Conservation (phyloP, 2,797 vertebrate species). For the Botia kubotai region DNA sequence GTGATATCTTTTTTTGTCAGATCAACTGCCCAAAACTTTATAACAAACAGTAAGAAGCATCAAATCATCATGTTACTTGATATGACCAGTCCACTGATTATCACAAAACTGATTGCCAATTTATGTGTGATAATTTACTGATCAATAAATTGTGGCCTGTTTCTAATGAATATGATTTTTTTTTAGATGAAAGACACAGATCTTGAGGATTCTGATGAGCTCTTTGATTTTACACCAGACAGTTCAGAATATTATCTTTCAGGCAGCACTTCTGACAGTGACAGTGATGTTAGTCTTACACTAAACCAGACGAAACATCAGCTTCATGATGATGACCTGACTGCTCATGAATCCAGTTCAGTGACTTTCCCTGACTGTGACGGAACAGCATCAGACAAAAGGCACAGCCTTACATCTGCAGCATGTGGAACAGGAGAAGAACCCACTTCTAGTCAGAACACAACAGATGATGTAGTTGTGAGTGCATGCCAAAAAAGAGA, state of each 20-base stretch:
- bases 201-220: slow-evolving; percentile 44
- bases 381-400: background rate
- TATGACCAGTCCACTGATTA: background rate
- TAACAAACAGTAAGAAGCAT: background rate
- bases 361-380: slow-evolving; percentile 8
- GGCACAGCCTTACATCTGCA: background rate
- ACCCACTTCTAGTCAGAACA: slow-evolving; percentile 19
- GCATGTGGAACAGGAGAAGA: slow-evolving; percentile 14
- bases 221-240: slow-evolving; percentile 57
- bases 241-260: slow-evolving; percentile 52
- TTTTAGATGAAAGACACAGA: slow-evolving; percentile 55
- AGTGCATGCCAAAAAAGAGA: slow-evolving; percentile 36
- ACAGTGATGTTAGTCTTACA: slow-evolving; percentile 25
- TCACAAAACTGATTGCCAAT: background rate
- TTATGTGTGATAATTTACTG: background rate
- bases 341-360: slow-evolving; percentile 19
- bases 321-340: slow-evolving; percentile 8
- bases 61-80: background rate
- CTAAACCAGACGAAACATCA: background rate
- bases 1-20: too few relatives aligned
- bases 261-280: slow-evolving; percentile 40
- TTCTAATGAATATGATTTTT: background rate
- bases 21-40: too few relatives aligned
- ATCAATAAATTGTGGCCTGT: background rate
- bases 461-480: slow-evolving; percentile 22